Evolutionary conservation across 2,113 vertebrate species (phyloP).

Genomic region (Albula glossodonta): DNA sequence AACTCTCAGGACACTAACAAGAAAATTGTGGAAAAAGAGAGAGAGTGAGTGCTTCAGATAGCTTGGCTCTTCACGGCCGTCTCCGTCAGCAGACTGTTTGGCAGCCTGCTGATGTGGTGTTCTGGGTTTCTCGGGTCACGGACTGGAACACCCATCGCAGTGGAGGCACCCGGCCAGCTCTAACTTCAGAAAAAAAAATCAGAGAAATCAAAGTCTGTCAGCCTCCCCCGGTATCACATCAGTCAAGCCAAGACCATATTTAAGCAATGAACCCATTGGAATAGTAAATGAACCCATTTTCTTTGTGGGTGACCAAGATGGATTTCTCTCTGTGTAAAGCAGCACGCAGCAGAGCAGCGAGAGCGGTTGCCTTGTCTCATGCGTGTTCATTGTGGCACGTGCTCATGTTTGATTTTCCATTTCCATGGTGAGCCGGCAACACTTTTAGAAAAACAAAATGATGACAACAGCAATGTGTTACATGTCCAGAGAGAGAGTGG

Average conservation of each 20-base stretch:
- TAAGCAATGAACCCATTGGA: background rate
- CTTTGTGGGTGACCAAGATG: background rate
- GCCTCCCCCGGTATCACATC: background rate
- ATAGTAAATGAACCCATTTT: background rate
- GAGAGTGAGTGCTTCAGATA: background rate
- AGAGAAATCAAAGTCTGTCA: background rate
- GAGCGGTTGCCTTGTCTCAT: background rate
- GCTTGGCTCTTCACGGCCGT: background rate
- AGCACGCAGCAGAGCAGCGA: background rate
- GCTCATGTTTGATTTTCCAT: background rate
- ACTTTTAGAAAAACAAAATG: background rate
- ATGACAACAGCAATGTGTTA: background rate
- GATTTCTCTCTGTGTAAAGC: background rate
- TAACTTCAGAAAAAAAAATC: background rate
- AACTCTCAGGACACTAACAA: background rate
- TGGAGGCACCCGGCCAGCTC: background rate
- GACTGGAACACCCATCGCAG: background rate
- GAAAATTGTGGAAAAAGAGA: background rate
- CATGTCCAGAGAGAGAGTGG: background rate
- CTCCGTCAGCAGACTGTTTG: background rate
- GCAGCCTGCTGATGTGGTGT: background rate
- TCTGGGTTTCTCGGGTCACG: background rate
- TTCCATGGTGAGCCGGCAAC: background rate
- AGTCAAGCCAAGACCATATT: background rate
- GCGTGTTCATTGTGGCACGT: background rate